These are phyloP conservation scores for Bellardia bayeri DNA, from an alignment of 2,888 invertebrate species.

Conservation along the genomic window DNA sequence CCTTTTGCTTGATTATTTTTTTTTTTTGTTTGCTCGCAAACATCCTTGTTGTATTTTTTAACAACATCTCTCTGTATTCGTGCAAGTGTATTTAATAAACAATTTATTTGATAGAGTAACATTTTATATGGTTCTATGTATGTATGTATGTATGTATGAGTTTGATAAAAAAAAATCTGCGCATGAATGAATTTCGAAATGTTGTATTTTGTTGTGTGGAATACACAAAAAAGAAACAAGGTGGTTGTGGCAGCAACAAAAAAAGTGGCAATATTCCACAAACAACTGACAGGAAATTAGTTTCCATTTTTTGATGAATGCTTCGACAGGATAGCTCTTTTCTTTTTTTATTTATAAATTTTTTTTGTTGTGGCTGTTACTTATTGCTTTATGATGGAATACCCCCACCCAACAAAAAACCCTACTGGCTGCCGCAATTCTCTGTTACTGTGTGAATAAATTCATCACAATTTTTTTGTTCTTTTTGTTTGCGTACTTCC, in stretches of 20 bases:
- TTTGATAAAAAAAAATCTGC: slow-evolving; percentile 73
- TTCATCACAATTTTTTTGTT: slow-evolving; percentile 53
- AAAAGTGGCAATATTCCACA: slow-evolving; percentile 75
- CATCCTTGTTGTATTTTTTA: slow-evolving; percentile 24
- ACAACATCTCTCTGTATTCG: not conserved
- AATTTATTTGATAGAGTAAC: slow-evolving; percentile 80
- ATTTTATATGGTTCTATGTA: slow-evolving; percentile 75
- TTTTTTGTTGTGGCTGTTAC: slow-evolving; percentile 47
- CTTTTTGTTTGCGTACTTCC: slow-evolving; percentile 26
- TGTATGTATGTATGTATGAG: slow-evolving; percentile 26
- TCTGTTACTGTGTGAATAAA: slow-evolving; percentile 60
- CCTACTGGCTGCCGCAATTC: not conserved
- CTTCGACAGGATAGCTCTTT: slow-evolving; percentile 81
- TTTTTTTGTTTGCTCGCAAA: slow-evolving; percentile 21
- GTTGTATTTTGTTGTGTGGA: slow-evolving; percentile 75
- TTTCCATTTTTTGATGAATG: slow-evolving; percentile 84
- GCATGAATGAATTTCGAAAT: slow-evolving; percentile 75
- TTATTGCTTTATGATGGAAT: slow-evolving; percentile 2
- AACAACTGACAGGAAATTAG: slow-evolving; percentile 84
- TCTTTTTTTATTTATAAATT: slow-evolving; percentile 24
- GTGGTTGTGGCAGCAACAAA: slow-evolving; percentile 71
- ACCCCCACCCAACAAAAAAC: not conserved
- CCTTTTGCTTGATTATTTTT: slow-evolving; percentile 55
- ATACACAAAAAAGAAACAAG: slow-evolving; percentile 77
- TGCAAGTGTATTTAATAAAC: slow-evolving; percentile 68